Conservation (phyloP, 2,113 vertebrate genomes). For the Panthera tigris region DNA sequence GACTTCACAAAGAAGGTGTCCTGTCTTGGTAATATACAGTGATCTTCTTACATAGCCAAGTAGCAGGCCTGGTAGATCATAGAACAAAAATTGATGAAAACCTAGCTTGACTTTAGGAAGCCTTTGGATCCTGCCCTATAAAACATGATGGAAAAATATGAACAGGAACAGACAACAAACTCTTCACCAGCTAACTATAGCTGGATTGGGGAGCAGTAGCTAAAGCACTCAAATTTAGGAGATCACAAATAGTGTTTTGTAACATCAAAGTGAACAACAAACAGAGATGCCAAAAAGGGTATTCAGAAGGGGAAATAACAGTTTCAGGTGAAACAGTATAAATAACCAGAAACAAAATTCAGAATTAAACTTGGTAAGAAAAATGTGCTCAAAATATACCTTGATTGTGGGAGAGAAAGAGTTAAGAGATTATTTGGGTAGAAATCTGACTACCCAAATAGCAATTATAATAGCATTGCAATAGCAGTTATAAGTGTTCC, state of each 20-base stretch:
- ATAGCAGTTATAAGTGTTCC: neutral
- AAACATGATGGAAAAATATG: conserved; percentile 2
- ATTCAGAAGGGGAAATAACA: conserved; percentile 33
- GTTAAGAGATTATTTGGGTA: neutral
- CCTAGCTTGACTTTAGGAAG: neutral
- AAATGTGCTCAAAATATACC: neutral
- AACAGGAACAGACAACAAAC: neutral
- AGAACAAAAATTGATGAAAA: conserved; percentile 36
- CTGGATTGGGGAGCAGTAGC: neutral
- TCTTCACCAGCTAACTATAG: neutral
- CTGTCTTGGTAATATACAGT: neutral
- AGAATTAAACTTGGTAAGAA: neutral
- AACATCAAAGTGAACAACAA: neutral
- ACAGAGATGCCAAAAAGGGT: neutral
- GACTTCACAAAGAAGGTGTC: neutral
- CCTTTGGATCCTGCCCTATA: conserved; percentile 48
- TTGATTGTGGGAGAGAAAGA: neutral
- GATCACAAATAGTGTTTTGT: neutral
- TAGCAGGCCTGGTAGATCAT: neutral
- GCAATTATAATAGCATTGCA: neutral
- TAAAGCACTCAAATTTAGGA: neutral
- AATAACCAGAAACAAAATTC: conserved; percentile 33
- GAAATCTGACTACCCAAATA: neutral
- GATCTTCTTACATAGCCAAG: neutral
- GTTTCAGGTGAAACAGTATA: neutral